Percentiles rank a stretch among this genome's conserved stretches.
phyloP scores from a whole-genome alignment of 2,113 vertebrate genomes.

The Formicarius rufipectus region DNA sequence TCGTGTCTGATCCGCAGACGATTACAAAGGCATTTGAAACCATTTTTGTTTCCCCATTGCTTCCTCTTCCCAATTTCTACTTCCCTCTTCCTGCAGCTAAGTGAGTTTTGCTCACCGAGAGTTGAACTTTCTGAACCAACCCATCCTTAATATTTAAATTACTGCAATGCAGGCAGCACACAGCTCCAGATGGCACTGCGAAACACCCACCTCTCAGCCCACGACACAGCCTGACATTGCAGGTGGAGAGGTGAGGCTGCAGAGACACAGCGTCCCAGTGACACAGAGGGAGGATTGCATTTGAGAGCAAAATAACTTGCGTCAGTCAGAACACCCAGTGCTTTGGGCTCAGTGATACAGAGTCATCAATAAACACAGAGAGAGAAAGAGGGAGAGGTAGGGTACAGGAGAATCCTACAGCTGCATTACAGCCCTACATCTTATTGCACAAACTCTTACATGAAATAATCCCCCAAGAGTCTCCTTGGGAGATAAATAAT shows the following conservation, averaged over 20 bases:
- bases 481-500: not conserved
- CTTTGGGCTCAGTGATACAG: not conserved
- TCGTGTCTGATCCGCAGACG: fast-evolving
- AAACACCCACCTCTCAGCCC: not conserved
- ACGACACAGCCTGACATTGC: not conserved
- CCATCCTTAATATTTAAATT: not conserved
- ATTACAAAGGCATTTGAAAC: not conserved
- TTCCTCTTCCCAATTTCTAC: not conserved
- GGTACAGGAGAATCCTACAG: not conserved
- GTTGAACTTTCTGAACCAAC: not conserved
- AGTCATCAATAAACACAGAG: not conserved
- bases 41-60: not conserved
- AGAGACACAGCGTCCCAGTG: not conserved
- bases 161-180: not conserved
- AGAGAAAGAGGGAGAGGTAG: not conserved
- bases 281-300: not conserved
- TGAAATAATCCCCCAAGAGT: not conserved
- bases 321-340: not conserved
- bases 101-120: not conserved
- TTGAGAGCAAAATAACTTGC: not conserved
- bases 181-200: not conserved
- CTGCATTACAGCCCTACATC: not conserved
- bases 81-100: not conserved
- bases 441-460: not conserved
- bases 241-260: not conserved